Percentiles rank a stretch among this genome's conserved stretches.
These are phyloP conservation scores for Bactericera cockerelli DNA, from an alignment of 1,140 invertebrate species.

Conservation along the genomic window DNA sequence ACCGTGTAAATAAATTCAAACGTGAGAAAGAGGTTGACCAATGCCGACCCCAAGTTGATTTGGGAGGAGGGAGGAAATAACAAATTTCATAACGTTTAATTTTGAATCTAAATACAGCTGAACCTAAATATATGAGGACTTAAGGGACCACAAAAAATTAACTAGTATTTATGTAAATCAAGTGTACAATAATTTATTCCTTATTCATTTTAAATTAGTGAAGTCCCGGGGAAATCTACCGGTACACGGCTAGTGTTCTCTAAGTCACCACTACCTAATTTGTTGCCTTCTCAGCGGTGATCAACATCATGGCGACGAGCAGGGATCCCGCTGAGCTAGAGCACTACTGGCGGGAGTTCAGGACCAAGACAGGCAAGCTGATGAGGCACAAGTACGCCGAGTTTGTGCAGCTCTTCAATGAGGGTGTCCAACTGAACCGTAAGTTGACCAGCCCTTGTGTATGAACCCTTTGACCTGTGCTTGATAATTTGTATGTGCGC, in stretches of 20 bases:
- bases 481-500: no score
- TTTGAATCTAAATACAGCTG: background rate
- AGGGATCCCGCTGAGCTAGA: conserved; percentile 54
- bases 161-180: no score
- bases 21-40: background rate
- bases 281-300: conserved; percentile 40
- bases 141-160: background rate
- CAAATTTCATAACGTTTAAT: background rate
- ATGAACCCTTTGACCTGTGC: no score
- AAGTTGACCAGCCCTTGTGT: conserved; percentile 29
- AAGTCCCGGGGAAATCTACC: background rate
- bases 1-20: background rate
- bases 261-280: background rate
- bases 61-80: background rate
- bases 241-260: background rate
- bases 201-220: background rate
- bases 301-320: conserved; percentile 45
- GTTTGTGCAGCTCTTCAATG: conserved; percentile 59
- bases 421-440: conserved; percentile 53
- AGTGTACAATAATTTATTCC: no score
- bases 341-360: conserved; percentile 60
- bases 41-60: no score
- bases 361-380: conserved; percentile 49
- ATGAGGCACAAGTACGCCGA: conserved; percentile 48
- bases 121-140: no score